Conservation (phyloP, 2,888 invertebrate species). For the Athripsodes cinereus region DNA sequence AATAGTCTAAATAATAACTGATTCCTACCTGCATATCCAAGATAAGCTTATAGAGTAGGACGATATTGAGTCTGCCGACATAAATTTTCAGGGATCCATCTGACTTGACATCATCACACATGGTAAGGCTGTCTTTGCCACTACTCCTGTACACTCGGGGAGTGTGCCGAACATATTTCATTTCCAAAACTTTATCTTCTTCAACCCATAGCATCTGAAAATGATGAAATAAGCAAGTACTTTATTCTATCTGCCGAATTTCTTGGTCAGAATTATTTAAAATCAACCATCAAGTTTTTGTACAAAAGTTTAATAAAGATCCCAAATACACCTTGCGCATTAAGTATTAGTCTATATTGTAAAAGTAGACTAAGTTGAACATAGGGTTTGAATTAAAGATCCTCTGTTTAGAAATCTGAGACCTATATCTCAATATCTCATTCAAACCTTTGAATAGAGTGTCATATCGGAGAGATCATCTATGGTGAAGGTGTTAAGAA, state of each 20-base stretch:
- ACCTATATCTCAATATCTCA: too few relatives aligned
- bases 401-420: too few relatives aligned
- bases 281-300: too few relatives aligned
- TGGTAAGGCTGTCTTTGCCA: slow-evolving; percentile 44
- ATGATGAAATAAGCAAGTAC: too few relatives aligned
- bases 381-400: too few relatives aligned
- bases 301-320: too few relatives aligned
- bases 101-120: slow-evolving; percentile 48
- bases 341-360: too few relatives aligned
- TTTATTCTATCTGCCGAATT: too few relatives aligned
- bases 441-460: slow-evolving; percentile 63
- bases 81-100: slow-evolving; percentile 67
- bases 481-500: slow-evolving; percentile 59
- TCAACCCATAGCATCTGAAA: slow-evolving; percentile 66
- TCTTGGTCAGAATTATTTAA: too few relatives aligned
- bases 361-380: too few relatives aligned
- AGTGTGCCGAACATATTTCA: slow-evolving; percentile 69
- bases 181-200: slow-evolving; percentile 72
- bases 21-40: slow-evolving; percentile 63
- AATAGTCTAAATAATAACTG: too few relatives aligned
- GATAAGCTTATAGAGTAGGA: slow-evolving; percentile 59
- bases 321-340: too few relatives aligned
- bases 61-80: slow-evolving; percentile 65
- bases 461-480: slow-evolving; percentile 70
- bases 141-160: slow-evolving; percentile 43